phyloP scores from a whole-genome alignment of 2,797 vertebrate species.

The Pyrocephalus nanus region DNA sequence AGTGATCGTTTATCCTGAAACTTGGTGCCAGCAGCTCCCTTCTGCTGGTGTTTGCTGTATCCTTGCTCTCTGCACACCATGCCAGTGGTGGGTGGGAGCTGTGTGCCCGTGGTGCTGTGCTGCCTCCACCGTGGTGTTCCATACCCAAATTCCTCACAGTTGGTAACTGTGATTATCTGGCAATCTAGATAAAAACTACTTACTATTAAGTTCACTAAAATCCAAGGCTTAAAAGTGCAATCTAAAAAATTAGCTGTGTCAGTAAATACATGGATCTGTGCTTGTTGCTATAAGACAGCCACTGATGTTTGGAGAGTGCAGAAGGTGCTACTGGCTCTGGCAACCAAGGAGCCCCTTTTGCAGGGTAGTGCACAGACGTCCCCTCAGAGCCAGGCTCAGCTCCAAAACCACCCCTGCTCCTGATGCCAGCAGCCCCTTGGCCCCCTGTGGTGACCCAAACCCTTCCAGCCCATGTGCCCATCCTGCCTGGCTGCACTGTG shows the following conservation, averaged over 20 bases:
- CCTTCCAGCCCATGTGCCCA: fast-evolving
- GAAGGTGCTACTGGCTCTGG: background rate
- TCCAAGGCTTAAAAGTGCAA: background rate
- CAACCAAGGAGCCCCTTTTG: background rate
- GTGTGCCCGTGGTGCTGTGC: background rate
- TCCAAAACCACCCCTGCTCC: background rate
- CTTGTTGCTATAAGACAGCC: background rate
- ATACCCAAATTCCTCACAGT: background rate
- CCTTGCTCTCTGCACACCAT: background rate
- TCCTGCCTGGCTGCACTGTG: background rate
- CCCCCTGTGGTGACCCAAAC: background rate
- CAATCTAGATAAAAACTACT: background rate
- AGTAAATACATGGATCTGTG: background rate
- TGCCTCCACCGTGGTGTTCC: background rate
- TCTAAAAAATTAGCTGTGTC: background rate
- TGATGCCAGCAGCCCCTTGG: background rate
- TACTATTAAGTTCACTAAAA: background rate
- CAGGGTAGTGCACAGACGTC: background rate
- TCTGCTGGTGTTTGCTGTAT: background rate
- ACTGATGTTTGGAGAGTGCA: background rate
- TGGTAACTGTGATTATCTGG: background rate
- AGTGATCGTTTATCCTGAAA: background rate
- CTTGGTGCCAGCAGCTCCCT: background rate
- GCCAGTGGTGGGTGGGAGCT: background rate
- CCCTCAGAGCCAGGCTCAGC: background rate